These are phyloP conservation scores for Rissa tridactyla DNA, from an alignment of 2,113 vertebrate species.

Conservation along the genomic window DNA sequence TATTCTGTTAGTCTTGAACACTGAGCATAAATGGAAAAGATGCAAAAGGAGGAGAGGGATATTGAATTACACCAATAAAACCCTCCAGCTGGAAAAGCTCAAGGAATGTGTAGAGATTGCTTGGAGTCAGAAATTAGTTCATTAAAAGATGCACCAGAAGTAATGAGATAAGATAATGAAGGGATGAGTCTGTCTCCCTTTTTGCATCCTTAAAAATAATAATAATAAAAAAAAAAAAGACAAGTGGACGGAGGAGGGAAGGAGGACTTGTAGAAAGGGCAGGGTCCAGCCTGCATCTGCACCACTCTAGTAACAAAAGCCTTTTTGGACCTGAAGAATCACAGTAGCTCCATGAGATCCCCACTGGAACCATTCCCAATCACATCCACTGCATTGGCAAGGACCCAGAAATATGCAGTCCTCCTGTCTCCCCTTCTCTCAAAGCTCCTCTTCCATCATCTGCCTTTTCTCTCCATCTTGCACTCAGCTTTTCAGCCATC, in stretches of 20 bases:
- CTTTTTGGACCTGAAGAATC: background rate
- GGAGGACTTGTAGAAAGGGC: background rate
- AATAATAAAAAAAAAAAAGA: background rate
- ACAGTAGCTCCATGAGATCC: background rate
- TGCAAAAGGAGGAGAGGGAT: background rate
- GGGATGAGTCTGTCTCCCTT: background rate
- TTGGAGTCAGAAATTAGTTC: background rate
- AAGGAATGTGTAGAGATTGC: background rate
- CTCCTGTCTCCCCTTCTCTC: background rate
- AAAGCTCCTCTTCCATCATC: background rate
- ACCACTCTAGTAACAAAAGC: background rate
- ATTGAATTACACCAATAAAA: conserved; percentile 7
- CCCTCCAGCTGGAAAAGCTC: background rate
- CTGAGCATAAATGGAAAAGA: background rate
- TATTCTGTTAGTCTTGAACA: background rate
- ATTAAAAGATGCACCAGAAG: background rate
- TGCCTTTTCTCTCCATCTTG: background rate
- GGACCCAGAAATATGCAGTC: background rate
- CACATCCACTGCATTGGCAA: background rate
- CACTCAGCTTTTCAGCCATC: background rate
- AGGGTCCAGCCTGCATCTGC: background rate
- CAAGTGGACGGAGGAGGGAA: background rate
- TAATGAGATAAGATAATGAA: conserved; percentile 11
- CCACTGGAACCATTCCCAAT: background rate
- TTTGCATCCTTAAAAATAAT: background rate